phyloP scores from a whole-genome alignment of 2,888 invertebrate genomes.

The Dorcus parallelipipedus region DNA sequence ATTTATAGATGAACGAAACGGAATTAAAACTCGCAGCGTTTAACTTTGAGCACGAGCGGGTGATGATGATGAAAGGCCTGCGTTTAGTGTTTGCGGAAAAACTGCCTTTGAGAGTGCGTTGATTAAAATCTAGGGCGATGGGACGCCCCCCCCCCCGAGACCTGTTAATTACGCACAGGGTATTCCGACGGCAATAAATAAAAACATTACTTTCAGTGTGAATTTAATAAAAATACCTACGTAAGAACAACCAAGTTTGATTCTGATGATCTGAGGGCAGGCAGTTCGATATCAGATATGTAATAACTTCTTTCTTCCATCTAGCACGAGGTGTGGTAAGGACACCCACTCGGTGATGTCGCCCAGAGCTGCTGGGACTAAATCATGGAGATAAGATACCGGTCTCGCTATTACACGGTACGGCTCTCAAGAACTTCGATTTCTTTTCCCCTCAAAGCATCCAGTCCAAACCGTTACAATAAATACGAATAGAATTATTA shows the following conservation, averaged over 20 bases:
- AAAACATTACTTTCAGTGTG: too few species aligned
- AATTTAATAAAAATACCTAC: too few species aligned
- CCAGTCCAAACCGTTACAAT: too few species aligned
- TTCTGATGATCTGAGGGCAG: too few species aligned
- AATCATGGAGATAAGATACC: conserved; percentile 23
- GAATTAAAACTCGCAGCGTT: conserved; percentile 25
- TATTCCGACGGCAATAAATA: too few species aligned
- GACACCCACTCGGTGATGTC: conserved; percentile 18
- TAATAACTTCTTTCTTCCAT: neutral
- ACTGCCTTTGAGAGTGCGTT: neutral
- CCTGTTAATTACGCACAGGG: too few species aligned
- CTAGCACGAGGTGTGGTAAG: conserved; percentile 16
- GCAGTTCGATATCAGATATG: neutral
- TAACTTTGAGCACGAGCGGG: neutral
- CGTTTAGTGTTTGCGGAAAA: neutral
- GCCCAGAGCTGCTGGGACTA: conserved; percentile 20
- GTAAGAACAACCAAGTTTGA: too few species aligned
- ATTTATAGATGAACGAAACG: conserved; percentile 31
- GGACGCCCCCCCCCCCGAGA: too few species aligned
- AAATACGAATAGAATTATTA: too few species aligned
- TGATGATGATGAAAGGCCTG: neutral
- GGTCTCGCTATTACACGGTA: conserved; percentile 21
- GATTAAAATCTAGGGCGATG: too few species aligned
- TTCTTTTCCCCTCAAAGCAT: neutral
- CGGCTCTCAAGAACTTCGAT: conserved; percentile 19